Conservation (phyloP, 2,888 invertebrate genomes). For the Ichneumon xanthorius region DNA sequence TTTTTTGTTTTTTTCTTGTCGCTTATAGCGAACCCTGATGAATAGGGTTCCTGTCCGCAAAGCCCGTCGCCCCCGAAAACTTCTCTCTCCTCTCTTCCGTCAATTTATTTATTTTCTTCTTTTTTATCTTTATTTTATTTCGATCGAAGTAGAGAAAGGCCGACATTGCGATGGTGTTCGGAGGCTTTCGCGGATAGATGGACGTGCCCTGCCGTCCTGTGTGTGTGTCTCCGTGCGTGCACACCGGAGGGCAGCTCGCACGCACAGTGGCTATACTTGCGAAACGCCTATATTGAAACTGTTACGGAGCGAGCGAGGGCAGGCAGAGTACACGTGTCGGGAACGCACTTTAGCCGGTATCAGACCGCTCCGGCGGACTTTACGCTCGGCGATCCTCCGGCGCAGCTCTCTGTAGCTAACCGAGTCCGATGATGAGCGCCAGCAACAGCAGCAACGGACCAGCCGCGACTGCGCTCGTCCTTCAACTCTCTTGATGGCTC, state of each 20-base stretch:
- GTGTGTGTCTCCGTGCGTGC: background rate
- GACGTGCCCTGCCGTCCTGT: background rate
- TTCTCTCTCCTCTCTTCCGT: conserved; percentile 58
- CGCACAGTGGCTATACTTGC: conserved; percentile 4
- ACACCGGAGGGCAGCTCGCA: background rate
- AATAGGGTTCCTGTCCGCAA: conserved; percentile 76
- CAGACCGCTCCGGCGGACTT: conserved; percentile 57
- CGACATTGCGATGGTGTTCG: background rate
- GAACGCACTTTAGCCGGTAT: conserved; percentile 56
- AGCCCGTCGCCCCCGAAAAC: conserved; percentile 63
- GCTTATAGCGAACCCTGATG: conserved; percentile 77
- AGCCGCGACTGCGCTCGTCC: conserved; percentile 41
- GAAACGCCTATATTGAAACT: conserved; percentile 27
- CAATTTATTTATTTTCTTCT: conserved; percentile 3
- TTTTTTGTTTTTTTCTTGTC: conserved; percentile 35
- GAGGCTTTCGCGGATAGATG: conserved; percentile 41
- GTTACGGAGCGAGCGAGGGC: background rate
- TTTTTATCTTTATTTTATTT: conserved; percentile 19
- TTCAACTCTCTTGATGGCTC: conserved; percentile 19
- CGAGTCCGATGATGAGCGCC: conserved; percentile 42
- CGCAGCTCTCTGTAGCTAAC: conserved; percentile 18
- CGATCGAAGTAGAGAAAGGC: background rate
- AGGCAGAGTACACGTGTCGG: conserved; percentile 44
- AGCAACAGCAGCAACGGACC: background rate
- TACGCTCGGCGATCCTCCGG: conserved; percentile 59